Base-by-base conservation (phyloP, 1,140 invertebrate genomes). In the Bombus turneri region DNA sequence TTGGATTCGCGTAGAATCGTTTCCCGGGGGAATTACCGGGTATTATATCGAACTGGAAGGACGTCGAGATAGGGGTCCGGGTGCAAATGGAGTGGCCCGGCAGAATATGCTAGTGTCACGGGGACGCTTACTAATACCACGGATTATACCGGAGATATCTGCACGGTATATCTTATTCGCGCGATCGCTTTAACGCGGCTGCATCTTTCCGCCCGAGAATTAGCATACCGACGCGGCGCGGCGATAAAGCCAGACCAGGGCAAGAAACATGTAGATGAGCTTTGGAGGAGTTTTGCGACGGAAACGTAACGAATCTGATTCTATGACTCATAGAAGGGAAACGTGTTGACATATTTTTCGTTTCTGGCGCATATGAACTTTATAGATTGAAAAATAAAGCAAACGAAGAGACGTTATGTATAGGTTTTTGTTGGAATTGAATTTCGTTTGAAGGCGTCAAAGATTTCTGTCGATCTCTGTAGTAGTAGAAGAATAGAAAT, bases 41-140 rank as follows among this genome's bases (percentile, higher is more conserved):
- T 94, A 94, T 94, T 94, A 94, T 94, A 94, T 94, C 90, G 93
- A 94, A 92, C 93, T 91, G 91, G 91, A 91, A 93, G 93, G 86
- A 87, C 83, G 89, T 81, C 66, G 86, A 86, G 88, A 90, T 90
- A 90, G 89, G 89, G 89, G 86, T 88, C 88, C 85, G 86, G 76
- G 89, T 88, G 89, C 89, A 90, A 90, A 90, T 90, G 89, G 89
- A 90, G 89, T 90, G 85, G 81, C 83, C 86, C 68, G 81, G 83
- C 86, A 73, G 90, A 91, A 91, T 91, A 91, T 91, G 90, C 90
- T 83, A 89, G 87, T 89, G 90, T 91, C 90, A 89, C 87, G 82
- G 84, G 90, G 82, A 91, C 88, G 87, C 87, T 91, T 91, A 89
- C 90, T 91, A 91, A 91, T 91, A 91, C 90, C 88, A 83, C 80